These are phyloP conservation scores for Sula dactylatra DNA, from an alignment of 2,113 vertebrate species.

Conservation along the genomic window DNA sequence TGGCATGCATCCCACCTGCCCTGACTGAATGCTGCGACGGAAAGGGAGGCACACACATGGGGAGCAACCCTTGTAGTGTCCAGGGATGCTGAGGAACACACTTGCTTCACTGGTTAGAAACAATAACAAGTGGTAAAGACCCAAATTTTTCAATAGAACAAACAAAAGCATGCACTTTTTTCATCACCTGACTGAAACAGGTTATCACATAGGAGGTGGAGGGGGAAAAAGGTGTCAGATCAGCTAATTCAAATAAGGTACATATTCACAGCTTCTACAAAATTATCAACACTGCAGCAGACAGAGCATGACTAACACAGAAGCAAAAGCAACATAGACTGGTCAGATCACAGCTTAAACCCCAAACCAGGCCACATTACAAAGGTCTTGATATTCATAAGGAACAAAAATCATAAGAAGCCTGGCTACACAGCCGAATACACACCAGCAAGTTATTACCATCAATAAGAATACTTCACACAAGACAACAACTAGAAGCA, in stretches of 20 bases:
- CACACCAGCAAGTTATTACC: neutral
- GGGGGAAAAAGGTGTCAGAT: neutral
- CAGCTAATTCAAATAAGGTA: neutral
- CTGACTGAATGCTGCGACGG: rapidly evolving
- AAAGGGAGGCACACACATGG: rapidly evolving
- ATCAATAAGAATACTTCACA: neutral
- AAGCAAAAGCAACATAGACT: neutral
- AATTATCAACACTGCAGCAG: neutral
- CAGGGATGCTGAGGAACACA: neutral
- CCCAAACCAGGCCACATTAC: rapidly evolving
- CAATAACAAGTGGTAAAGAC: neutral
- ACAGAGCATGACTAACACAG: neutral
- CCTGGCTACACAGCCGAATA: neutral
- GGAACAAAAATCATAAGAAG: rapidly evolving
- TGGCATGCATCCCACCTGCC: too few species aligned
- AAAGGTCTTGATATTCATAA: neutral
- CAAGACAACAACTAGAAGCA: neutral
- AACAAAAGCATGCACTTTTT: neutral
- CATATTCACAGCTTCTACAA: neutral
- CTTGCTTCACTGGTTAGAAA: neutral
- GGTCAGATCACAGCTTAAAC: neutral
- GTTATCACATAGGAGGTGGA: neutral
- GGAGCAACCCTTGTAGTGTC: neutral
- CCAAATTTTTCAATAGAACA: neutral
- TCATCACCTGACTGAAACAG: neutral